Evolutionary conservation across 2,797 vertebrate genomes (phyloP).

Genomic region (Labeo calbasu): DNA sequence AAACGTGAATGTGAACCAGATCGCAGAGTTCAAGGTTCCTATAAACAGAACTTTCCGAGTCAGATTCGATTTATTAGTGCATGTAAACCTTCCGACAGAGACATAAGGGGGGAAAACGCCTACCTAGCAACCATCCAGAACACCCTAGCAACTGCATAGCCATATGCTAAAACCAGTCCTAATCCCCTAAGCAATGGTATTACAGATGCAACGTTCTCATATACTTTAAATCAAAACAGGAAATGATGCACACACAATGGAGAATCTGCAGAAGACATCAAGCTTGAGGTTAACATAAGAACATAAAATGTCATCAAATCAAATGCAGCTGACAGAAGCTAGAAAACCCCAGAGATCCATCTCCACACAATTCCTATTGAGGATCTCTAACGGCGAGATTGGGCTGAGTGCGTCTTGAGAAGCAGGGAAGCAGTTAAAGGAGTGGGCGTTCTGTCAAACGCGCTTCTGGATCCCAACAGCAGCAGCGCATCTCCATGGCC

Average conservation of each 20-base stretch:
- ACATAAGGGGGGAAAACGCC: neutral
- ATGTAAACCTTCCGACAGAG: neutral
- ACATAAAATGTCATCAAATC: neutral
- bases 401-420: constrained; percentile 31
- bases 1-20: neutral
- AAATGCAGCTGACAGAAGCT: neutral
- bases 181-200: neutral
- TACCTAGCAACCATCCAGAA: neutral
- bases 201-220: neutral
- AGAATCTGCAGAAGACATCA: neutral
- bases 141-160: neutral
- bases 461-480: constrained; percentile 39
- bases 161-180: neutral
- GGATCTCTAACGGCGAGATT: neutral
- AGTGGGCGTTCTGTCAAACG: constrained; percentile 44
- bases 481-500: constrained; percentile 31
- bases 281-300: neutral
- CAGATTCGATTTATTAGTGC: neutral
- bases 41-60: neutral
- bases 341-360: constrained; percentile 31
- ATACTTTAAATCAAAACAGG: neutral
- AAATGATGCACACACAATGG: neutral
- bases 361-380: constrained; percentile 51
- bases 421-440: constrained; percentile 38
- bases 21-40: neutral